Evolutionary conservation across 2,797 vertebrate genomes (phyloP).

Genomic region (Merluccius polli): DNA sequence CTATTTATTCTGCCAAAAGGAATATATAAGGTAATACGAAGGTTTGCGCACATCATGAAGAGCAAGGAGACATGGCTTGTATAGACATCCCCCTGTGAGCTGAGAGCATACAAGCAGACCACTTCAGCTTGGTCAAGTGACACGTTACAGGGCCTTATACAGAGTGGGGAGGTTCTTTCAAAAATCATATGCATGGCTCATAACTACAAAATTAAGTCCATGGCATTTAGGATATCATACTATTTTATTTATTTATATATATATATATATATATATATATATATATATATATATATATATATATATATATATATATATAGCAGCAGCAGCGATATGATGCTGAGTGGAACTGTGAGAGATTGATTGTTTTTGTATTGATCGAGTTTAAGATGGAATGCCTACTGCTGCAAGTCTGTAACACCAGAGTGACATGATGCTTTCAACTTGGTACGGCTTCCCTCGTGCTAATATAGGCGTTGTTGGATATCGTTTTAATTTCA

Average conservation of each 20-base stretch:
- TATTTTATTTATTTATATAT: no score
- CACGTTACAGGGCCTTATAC: constrained; percentile 14
- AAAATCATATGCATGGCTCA: constrained; percentile 37
- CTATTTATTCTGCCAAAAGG: neutral
- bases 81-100: neutral
- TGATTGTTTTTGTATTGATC: constrained; percentile 12
- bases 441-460: neutral
- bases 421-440: neutral
- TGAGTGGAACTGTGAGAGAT: constrained; percentile 5
- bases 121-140: constrained; percentile 1
- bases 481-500: neutral
- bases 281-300: no score
- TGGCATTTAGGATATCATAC: constrained; percentile 37
- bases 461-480: neutral
- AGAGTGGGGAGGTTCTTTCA: constrained; percentile 39
- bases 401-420: neutral
- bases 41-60: neutral
- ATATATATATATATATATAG: constrained; percentile 2
- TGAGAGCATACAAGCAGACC: neutral
- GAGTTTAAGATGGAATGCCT: neutral
- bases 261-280: no score
- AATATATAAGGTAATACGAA: neutral
- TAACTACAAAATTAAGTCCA: constrained; percentile 30
- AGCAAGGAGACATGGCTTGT: neutral
- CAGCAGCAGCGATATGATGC: constrained; percentile 12